Evolutionary conservation across 2,113 vertebrate species (phyloP).

Genomic region (Suncus etruscus): DNA sequence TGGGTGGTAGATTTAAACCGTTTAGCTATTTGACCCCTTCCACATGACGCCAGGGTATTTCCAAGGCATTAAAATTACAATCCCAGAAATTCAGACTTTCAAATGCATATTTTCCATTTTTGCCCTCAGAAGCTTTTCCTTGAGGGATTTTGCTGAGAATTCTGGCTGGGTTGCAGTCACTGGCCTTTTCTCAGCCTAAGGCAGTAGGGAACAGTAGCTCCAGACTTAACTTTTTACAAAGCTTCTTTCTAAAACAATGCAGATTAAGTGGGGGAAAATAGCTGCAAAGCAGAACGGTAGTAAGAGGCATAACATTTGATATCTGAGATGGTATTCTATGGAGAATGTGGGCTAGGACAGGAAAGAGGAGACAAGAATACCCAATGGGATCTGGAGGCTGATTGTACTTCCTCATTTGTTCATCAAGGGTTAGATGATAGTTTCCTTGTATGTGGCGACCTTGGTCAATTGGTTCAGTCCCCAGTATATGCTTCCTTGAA

Average conservation of each 20-base stretch:
- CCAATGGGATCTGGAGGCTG: neutral
- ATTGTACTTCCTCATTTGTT: neutral
- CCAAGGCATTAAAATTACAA: slow-evolving; percentile 60
- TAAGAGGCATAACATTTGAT: neutral
- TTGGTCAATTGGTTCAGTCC: too few relatives aligned
- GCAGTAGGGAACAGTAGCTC: neutral
- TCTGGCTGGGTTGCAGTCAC: neutral
- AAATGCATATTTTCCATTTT: slow-evolving; percentile 74
- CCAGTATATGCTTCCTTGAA: neutral
- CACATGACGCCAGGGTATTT: slow-evolving; percentile 53
- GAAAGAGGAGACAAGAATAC: neutral
- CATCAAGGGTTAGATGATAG: too few relatives aligned
- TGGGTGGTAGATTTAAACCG: neutral
- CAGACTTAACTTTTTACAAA: neutral
- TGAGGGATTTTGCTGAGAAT: slow-evolving; percentile 27
- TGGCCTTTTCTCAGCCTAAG: slow-evolving; percentile 34
- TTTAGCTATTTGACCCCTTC: slow-evolving; percentile 1
- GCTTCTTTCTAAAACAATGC: neutral
- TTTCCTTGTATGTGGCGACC: too few relatives aligned
- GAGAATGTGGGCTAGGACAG: neutral
- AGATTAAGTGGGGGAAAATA: neutral
- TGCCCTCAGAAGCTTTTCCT: slow-evolving; percentile 31
- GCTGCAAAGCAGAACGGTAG: neutral
- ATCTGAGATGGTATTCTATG: neutral
- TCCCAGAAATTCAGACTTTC: slow-evolving; percentile 74